Base-by-base conservation (phyloP, 2,888 invertebrate species). In the Crossocerus cetratus region DNA sequence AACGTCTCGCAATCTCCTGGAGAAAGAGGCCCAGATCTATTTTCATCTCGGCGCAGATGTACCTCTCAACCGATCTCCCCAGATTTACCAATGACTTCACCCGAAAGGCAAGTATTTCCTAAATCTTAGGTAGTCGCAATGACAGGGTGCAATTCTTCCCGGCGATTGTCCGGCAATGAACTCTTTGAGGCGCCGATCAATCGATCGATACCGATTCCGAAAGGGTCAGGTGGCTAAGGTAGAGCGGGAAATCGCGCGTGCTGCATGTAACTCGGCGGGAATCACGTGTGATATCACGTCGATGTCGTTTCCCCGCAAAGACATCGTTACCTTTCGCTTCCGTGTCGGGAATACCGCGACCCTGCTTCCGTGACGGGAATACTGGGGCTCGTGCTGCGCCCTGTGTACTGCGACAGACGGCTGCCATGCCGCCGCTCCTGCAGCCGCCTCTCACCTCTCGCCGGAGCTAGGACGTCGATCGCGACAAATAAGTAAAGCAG, bases 301-400 rank as follows among this genome's bases (percentile, higher is more conserved):
- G 70, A 81, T 77, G 66, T 69, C 76, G 76, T 74, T 69, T 70
- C 57, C 57, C 64, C 69, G 69, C 66, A 65, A 73, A 69, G 75
- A 72, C 76, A 71, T 76, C 76, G 66, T 80, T 77, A 81, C 72
- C 69, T 67, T 80, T 62, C 58, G 72, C 65, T 81, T 72, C 72
- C 77, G 74, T 74, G 72, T 80, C 74, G 67, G 54, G 78, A 80
- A 82, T 80, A 73, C 65, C 68, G 61, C 71, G 72, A 62, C 67
- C 71, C 54, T 57, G 74, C 62, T 76, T 74, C 65, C 75, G 75
- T 82, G 80, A 77, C 75, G 22, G 42, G 77, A 81, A 77, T 73
- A 54, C 67, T 43, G 56, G 53, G 18, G 22, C 44, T 20, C 32
- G 8, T 32, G 32, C 32, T 32, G 32, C 32, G 32, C 32, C 11